Evolutionary conservation across 2,797 vertebrate species (phyloP).

Genomic region (Gallinago solitaria): DNA sequence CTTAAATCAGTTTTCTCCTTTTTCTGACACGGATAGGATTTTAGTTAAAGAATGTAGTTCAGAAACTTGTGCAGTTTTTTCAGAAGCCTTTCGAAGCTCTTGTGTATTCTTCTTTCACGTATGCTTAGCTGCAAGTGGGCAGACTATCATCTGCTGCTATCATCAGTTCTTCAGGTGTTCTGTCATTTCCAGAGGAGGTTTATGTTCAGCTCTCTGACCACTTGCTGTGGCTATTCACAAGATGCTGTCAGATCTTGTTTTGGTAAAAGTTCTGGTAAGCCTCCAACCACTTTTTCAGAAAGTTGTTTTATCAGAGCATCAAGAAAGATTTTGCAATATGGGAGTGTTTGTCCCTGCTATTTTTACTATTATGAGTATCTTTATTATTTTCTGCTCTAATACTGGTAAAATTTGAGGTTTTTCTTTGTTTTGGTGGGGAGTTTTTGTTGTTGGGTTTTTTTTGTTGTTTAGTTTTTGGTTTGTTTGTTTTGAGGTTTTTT

Average conservation of each 20-base stretch:
- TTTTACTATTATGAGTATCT: neutral
- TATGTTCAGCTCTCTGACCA: neutral
- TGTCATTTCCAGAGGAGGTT: neutral
- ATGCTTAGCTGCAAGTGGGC: neutral
- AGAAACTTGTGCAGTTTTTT: neutral
- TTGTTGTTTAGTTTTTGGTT: too few species aligned
- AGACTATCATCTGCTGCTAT: neutral
- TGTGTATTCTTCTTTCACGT: neutral
- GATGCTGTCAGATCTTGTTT: neutral
- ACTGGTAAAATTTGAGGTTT: fast-evolving
- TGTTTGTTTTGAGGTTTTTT: neutral
- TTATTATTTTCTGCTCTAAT: neutral
- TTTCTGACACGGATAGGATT: neutral
- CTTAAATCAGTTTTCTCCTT: neutral
- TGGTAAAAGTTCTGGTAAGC: neutral
- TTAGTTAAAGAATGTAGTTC: neutral
- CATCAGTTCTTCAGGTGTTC: neutral
- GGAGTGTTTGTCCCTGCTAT: neutral
- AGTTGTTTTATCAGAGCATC: neutral
- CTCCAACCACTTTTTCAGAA: neutral
- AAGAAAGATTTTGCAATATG: neutral
- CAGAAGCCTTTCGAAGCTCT: neutral
- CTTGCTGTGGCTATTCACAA: neutral
- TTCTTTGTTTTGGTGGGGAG: neutral
- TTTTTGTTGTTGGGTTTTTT: neutral